Evolutionary conservation across 2,888 invertebrate species (phyloP), one percentile per base, ranked within the genome.

Genomic region (Heteromyza rotundicornis): DNA sequence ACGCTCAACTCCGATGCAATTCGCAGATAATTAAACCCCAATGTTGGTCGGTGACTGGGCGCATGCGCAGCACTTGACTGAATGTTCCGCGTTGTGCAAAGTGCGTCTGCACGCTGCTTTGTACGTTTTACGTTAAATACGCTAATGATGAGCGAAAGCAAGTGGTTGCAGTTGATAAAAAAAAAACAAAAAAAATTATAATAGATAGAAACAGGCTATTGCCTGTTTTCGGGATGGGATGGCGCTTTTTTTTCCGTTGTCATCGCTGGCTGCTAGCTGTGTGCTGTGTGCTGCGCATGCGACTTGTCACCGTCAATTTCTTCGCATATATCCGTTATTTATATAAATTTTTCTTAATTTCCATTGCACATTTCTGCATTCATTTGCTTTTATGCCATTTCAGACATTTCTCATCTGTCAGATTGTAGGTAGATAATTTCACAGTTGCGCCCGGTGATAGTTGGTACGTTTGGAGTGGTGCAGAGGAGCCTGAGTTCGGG

Each of bases 241-340:
- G n/a, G n/a, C n/a, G n/a, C n/a, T n/a, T n/a, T n/a, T n/a, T n/a
- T n/a, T n/a, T n/a, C n/a, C n/a, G n/a, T n/a, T n/a, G n/a, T n/a
- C n/a, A n/a, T n/a, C n/a, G n/a, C n/a, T n/a, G n/a, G n/a, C n/a
- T n/a, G n/a, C n/a, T n/a, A n/a, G n/a, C n/a, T n/a, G n/a, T n/a
- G n/a, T n/a, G n/a, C n/a, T n/a, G n/a, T 10, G 27, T 10, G 27
- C 27, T n/a, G 27, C 27, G 40, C 40, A n/a, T n/a, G 40, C 12
- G 14, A 7, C 75, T 76, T 74, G 74, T 74, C 74, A 76, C 75
- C 76, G 69, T 76, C 75, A 76, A 74, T 73, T 75, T 71, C 64
- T 59, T 64, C 64, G 60, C 59, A 66, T 69, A 68, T 73, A 76
- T 76, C 75, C 73, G 75, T 74, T 74, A 72, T 65, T 70, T 70